These are phyloP conservation scores for Thereva nobilitata DNA, from an alignment of 2,888 invertebrate genomes.

Conservation along the genomic window DNA sequence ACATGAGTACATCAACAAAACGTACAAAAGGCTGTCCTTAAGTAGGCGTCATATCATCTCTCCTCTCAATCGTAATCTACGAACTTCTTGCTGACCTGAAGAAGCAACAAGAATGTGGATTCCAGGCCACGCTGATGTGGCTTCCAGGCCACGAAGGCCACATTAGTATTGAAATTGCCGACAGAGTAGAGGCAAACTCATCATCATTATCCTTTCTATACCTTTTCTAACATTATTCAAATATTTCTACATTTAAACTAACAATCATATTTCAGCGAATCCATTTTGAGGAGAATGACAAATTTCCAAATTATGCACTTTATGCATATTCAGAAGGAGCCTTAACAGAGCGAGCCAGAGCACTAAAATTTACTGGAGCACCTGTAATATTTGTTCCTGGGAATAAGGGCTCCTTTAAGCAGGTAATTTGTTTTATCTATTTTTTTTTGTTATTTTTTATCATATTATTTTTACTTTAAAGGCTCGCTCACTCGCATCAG, in stretches of 20 bases:
- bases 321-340: conserved; percentile 91
- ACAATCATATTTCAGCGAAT: conserved; percentile 64
- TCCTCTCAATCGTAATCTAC: too few relatives aligned
- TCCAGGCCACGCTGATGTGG: too few relatives aligned
- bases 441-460: neutral
- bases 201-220: too few relatives aligned
- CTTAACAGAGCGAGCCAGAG: conserved; percentile 69
- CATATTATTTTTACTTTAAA: conserved; percentile 14
- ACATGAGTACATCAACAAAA: too few relatives aligned
- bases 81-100: too few relatives aligned
- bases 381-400: conserved; percentile 96
- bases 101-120: too few relatives aligned
- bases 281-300: conserved; percentile 64
- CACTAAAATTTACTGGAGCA: conserved; percentile 80
- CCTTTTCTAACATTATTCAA: neutral
- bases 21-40: too few relatives aligned
- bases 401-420: conserved; percentile 91
- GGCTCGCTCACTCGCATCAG: conserved; percentile 86
- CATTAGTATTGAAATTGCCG: too few relatives aligned
- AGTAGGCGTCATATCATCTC: too few relatives aligned
- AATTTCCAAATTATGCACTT: conserved; percentile 80
- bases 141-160: too few relatives aligned
- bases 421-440: too few relatives aligned
- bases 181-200: too few relatives aligned
- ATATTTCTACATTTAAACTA: neutral